Conservation (phyloP, 2,113 vertebrate genomes). For the Procapra przewalskii region DNA sequence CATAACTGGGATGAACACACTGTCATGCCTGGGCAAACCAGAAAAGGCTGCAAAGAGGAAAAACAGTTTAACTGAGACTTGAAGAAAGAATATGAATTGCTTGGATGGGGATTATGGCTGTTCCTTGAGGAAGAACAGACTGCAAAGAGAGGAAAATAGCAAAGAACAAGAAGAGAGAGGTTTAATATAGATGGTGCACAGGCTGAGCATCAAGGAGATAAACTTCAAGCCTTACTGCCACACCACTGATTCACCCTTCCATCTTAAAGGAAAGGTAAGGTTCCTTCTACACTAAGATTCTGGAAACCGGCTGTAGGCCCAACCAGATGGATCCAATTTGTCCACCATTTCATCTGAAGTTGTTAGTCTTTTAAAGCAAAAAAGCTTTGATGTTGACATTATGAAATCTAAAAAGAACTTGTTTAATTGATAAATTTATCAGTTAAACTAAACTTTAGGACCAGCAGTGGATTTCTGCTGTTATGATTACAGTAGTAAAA, state of each 20-base stretch:
- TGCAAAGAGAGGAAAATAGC: background rate
- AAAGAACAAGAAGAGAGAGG: background rate
- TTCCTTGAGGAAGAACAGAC: background rate
- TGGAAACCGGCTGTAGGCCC: background rate
- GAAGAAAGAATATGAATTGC: background rate
- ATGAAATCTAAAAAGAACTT: background rate
- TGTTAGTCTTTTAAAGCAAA: background rate
- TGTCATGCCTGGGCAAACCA: background rate
- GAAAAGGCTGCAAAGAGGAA: background rate
- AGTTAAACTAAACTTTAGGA: background rate
- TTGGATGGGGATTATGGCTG: background rate
- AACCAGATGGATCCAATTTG: background rate
- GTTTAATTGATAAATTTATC: background rate
- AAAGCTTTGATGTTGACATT: background rate
- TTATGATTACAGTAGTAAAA: background rate
- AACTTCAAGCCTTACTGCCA: background rate
- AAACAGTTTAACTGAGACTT: background rate
- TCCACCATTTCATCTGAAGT: background rate
- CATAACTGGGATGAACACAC: background rate
- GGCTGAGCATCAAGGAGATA: background rate
- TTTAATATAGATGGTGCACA: background rate
- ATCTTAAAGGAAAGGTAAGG: background rate
- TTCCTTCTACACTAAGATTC: background rate
- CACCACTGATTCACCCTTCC: background rate
- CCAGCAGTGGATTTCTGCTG: background rate